These are phyloP conservation scores for Sorex araneus DNA, from an alignment of 2,113 vertebrate species.

Conservation along the genomic window DNA sequence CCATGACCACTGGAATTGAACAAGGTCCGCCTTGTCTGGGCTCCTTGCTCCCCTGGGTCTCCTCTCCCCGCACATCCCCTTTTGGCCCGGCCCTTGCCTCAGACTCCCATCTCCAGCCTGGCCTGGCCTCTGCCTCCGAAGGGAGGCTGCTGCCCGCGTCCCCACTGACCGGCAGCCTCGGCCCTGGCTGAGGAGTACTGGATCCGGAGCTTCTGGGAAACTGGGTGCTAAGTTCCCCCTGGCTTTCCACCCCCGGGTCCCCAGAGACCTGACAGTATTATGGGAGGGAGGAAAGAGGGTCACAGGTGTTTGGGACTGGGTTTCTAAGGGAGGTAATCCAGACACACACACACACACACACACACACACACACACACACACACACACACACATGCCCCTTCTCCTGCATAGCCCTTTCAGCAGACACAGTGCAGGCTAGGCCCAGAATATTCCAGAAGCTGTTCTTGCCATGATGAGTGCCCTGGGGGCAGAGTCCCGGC, in stretches of 20 bases:
- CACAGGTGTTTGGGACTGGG: neutral
- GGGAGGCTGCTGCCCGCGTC: neutral
- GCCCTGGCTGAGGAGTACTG: neutral
- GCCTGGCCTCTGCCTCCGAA: conserved; percentile 51
- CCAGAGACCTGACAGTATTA: conserved; percentile 75
- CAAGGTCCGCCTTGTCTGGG: neutral
- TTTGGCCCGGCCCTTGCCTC: conserved; percentile 46
- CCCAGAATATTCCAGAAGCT: conserved; percentile 34
- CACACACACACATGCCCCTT: too few species aligned
- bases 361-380: too few species aligned
- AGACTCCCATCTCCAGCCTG: conserved; percentile 46
- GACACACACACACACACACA: too few species aligned
- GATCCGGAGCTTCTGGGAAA: neutral
- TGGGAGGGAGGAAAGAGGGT: neutral
- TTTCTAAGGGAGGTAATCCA: neutral
- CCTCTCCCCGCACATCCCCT: neutral
- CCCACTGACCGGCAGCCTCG: neutral
- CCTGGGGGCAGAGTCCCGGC: neutral
- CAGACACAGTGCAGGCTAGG: neutral
- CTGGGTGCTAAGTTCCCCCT: neutral
- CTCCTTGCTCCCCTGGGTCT: neutral
- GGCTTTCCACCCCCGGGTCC: neutral
- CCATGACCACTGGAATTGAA: neutral
- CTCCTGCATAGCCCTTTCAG: neutral
- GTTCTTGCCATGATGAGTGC: neutral